Conservation (phyloP, 1,140 invertebrate genomes). For the Holcopasites calliopsidis region DNA sequence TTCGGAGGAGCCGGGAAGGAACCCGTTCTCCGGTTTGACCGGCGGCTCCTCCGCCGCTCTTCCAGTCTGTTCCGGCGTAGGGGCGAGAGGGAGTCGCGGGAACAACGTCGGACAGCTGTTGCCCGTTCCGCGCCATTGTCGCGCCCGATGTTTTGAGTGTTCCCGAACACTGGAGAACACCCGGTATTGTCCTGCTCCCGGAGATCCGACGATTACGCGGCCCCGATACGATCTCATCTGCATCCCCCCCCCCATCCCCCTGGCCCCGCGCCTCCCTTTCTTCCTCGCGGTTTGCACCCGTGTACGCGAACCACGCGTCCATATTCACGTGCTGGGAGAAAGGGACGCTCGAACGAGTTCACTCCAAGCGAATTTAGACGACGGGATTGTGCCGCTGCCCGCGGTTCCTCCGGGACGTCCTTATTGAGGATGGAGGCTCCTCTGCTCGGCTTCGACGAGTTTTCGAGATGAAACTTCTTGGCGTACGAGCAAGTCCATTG, state of each 20-base stretch:
- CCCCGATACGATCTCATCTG: conserved; percentile 78
- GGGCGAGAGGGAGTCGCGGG: conserved; percentile 15
- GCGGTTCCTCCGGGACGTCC: conserved; percentile 45
- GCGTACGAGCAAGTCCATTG: no score
- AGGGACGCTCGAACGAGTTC: conserved; percentile 47
- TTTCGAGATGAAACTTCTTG: no score
- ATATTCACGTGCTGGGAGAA: conserved; percentile 17
- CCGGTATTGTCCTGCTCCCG: conserved; percentile 74
- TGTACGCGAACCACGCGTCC: conserved; percentile 21
- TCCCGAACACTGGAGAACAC: conserved; percentile 77
- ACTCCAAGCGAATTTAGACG: conserved; percentile 51
- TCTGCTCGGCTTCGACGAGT: no score
- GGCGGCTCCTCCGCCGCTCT: no score
- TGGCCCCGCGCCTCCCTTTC: background rate
- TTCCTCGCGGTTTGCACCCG: conserved; percentile 21
- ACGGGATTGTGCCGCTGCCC: conserved; percentile 46
- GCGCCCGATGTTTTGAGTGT: conserved; percentile 77
- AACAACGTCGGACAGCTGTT: conserved; percentile 76
- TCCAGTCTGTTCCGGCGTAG: no score
- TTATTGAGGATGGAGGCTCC: conserved; percentile 63
- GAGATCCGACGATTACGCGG: conserved; percentile 77
- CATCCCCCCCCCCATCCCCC: conserved; percentile 60
- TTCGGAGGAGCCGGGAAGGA: no score
- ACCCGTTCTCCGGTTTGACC: no score
- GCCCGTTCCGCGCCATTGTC: conserved; percentile 76